A percentile compares a stretch with the other conserved stretches of the same genome.
phyloP scores from a whole-genome alignment of 1,140 invertebrate genomes.

The Drosophila nasuta region DNA sequence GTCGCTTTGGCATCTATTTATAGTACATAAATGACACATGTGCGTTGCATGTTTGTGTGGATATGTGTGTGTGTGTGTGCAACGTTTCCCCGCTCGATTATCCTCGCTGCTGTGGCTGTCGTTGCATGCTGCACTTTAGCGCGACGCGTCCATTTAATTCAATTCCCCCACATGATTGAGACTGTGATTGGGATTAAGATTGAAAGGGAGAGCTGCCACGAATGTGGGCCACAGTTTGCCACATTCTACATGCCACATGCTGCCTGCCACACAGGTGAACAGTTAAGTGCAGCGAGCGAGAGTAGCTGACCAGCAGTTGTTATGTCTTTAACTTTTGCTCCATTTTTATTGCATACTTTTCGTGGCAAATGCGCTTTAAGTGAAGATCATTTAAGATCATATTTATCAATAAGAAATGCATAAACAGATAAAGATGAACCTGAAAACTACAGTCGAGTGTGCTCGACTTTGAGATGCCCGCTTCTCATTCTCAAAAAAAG shows the following conservation, averaged over 20 bases:
- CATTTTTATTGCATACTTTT: slow-evolving; percentile 7
- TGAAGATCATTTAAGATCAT: no score
- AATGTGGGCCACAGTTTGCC: no score
- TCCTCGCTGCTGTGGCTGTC: neutral
- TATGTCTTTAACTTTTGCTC: neutral
- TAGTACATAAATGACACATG: slow-evolving; percentile 1
- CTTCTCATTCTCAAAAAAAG: no score
- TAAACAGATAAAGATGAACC: no score
- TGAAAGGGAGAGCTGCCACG: neutral
- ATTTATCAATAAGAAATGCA: no score
- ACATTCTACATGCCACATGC: neutral
- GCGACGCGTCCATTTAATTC: slow-evolving; percentile 63
- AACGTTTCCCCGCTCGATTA: neutral
- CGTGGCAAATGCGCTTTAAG: neutral
- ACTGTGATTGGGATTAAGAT: neutral
- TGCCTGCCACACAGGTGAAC: slow-evolving; percentile 12
- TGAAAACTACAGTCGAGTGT: no score
- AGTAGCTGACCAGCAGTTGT: slow-evolving; percentile 13
- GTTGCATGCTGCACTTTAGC: slow-evolving; percentile 44
- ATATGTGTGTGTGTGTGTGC: neutral
- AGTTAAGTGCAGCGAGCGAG: slow-evolving; percentile 56
- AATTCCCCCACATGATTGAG: slow-evolving; percentile 65
- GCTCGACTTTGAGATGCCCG: no score
- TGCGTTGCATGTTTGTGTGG: no score
- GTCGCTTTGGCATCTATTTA: slow-evolving; percentile 60